Base-by-base conservation (phyloP, 2,113 vertebrate genomes). In the Gavia stellata region DNA sequence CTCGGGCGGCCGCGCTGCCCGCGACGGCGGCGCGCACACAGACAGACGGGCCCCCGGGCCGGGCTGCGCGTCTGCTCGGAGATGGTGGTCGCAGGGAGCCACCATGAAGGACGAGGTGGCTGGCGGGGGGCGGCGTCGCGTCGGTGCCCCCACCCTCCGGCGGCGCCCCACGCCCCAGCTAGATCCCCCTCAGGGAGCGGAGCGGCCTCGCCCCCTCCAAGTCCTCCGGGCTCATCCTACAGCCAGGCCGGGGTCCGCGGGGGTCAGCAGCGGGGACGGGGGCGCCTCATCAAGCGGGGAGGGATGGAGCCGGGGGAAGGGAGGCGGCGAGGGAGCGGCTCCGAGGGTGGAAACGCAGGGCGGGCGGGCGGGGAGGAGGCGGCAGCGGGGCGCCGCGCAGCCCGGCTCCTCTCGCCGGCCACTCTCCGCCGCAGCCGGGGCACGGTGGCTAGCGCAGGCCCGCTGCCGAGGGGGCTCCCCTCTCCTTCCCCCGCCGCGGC, bases 221-320 rank as follows among this genome's bases (percentile, higher is more conserved):
- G 92, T 85, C 73, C 86, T 79, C 88, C 68, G 95, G 96, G 95
- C 70, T 96, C 98, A 98, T 98, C 87, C 95, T 83, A 90, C 74
- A 58, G 96, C 84, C 94, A 71, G 94, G 81, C 95, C 94, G 70
- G 70, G 92, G 72, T 91, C 83, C 88, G 88, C n/a, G 49, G 86
- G 81, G 92, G 88, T 85, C 77, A 77, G 86, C 53, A 81, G 68
- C 47, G 78, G 40, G 38, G 67, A 67, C 18, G 20, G 70, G 56
- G 56, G 24, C 59, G 73, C 63, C 70, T 95, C 93, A 90, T 92
- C 61, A 71, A 87, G 86, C n/a, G 49, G 18, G 73, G 52, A 81
- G 61, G 61, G 81, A 90, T 47, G 86, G 58, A 95, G 77, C 63
- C 34, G 20, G 34, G 50, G 52, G 56, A 61, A 81, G 45, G 71